Evolutionary conservation across 2,888 invertebrate genomes (phyloP).

Genomic region (Megaustenia siamemsis): DNA sequence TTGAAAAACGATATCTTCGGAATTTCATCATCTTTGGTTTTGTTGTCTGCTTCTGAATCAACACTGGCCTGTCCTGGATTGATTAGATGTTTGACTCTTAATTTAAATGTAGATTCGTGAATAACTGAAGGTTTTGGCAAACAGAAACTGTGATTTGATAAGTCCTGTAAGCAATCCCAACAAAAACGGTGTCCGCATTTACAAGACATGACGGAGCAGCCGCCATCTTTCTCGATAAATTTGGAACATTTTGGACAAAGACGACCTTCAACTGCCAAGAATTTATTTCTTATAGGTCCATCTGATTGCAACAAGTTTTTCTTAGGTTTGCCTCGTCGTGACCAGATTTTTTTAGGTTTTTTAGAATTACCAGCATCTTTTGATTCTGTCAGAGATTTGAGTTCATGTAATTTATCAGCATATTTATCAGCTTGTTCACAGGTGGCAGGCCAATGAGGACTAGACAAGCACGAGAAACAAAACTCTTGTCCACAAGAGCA

Average conservation of each 20-base stretch:
- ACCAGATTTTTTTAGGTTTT: background rate
- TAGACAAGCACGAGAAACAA: slow-evolving; percentile 57
- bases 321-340: background rate
- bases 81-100: background rate
- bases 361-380: background rate
- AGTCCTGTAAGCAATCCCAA: background rate
- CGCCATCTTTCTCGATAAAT: slow-evolving; percentile 57
- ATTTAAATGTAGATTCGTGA: background rate
- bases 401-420: slow-evolving; percentile 7
- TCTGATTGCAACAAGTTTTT: no score
- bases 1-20: background rate
- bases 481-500: slow-evolving; percentile 57
- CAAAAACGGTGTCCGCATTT: slow-evolving; percentile 52
- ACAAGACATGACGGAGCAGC: slow-evolving; percentile 53
- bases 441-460: slow-evolving; percentile 58
- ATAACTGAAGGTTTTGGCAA: background rate
- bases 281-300: background rate
- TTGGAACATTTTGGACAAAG: slow-evolving; percentile 53
- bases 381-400: slow-evolving; percentile 25
- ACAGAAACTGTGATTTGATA: background rate
- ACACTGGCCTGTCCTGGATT: background rate
- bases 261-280: slow-evolving; percentile 54
- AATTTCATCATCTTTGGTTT: background rate
- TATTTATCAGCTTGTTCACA: slow-evolving; percentile 56
- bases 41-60: background rate